Evolutionary conservation across 2,888 invertebrate genomes (phyloP).

Genomic region (Cantharis lateralis): DNA sequence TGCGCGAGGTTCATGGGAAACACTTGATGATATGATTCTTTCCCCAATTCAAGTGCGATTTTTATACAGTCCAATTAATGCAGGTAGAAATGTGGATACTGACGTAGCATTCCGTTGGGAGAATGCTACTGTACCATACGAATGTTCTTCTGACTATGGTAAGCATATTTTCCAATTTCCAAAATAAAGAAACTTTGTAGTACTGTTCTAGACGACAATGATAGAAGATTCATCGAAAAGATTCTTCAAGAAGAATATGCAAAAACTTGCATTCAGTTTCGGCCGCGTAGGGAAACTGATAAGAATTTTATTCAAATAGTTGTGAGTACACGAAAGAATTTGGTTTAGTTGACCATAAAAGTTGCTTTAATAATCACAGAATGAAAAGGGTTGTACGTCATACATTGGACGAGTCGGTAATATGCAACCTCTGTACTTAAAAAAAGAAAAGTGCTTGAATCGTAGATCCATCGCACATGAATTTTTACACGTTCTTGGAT

Average conservation of each 20-base stretch:
- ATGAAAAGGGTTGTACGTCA: slow-evolving; percentile 20
- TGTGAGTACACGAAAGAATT: not conserved
- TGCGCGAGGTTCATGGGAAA: not conserved
- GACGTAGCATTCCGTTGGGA: not conserved
- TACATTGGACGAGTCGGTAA: slow-evolving; percentile 16
- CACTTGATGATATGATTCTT: not conserved
- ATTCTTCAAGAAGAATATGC: not conserved
- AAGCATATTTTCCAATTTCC: not conserved
- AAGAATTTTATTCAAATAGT: not conserved
- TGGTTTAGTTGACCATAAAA: not conserved
- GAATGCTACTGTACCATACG: not conserved
- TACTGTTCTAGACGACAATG: not conserved
- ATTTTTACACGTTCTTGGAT: slow-evolving; percentile 78
- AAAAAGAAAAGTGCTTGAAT: slow-evolving; percentile 60
- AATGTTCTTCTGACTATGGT: not conserved
- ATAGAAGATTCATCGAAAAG: not conserved
- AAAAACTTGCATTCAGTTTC: not conserved
- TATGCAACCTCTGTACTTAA: not conserved
- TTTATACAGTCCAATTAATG: not conserved
- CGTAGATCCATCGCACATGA: slow-evolving; percentile 76
- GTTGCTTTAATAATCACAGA: not conserved
- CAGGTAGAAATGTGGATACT: not conserved
- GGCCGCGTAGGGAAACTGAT: not conserved
- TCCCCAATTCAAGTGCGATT: not conserved
- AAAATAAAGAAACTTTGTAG: not conserved